These are phyloP conservation scores for Heliocidaris tuberculata DNA, from an alignment of 35 echinoderm and acorn worm genomes.

Conservation along the genomic window DNA sequence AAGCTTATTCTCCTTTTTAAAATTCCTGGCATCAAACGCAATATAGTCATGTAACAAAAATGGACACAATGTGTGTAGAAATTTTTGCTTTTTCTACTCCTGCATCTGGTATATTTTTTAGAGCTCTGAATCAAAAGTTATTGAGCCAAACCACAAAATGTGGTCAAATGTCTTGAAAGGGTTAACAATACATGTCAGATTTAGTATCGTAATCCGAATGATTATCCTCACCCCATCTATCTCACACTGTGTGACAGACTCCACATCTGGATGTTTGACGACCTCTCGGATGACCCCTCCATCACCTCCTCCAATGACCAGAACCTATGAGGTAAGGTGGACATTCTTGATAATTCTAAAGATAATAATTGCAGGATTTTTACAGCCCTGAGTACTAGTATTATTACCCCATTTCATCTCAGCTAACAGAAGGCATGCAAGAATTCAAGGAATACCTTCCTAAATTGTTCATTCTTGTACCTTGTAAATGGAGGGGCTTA, in stretches of 20 bases:
- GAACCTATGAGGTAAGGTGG: slow-evolving; percentile 66
- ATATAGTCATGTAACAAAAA: too few relatives aligned
- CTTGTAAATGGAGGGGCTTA: too few relatives aligned
- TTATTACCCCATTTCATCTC: background rate
- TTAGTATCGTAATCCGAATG: background rate
- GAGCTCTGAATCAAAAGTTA: too few relatives aligned
- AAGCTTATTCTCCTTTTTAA: too few relatives aligned
- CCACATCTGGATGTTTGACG: slow-evolving; percentile 82
- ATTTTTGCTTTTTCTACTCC: too few relatives aligned
- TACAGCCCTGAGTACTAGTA: background rate
- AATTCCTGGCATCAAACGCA: too few relatives aligned
- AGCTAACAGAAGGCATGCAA: background rate
- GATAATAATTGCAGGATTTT: background rate
- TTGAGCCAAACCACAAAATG: too few relatives aligned
- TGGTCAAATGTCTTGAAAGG: too few relatives aligned
- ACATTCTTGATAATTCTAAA: background rate
- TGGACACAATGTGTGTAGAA: too few relatives aligned
- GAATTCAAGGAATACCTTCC: background rate
- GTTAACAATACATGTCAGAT: too few relatives aligned
- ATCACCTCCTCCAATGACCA: slow-evolving; percentile 91
- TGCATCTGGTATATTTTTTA: too few relatives aligned
- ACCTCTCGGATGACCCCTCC: slow-evolving; percentile 89
- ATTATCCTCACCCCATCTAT: slow-evolving; percentile 83
- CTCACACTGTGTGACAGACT: slow-evolving; percentile 90
- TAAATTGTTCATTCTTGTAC: too few relatives aligned